Evolutionary conservation across 2,113 vertebrate genomes (phyloP).

Genomic region (Ascaphus truei): DNA sequence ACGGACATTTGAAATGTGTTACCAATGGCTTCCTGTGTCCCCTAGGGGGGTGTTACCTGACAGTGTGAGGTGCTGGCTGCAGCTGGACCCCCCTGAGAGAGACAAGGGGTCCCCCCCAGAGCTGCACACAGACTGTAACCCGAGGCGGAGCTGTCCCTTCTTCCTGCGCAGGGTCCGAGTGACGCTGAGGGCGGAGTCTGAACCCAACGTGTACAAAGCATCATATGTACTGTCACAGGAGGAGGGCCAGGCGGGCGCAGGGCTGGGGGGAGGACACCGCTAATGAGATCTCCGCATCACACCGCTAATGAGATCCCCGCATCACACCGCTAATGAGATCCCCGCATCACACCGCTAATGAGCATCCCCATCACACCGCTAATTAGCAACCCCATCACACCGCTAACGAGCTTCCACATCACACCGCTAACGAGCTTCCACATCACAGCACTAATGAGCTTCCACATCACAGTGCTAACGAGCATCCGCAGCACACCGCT

Average conservation of each 20-base stretch:
- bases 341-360: background rate
- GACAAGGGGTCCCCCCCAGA: conserved; percentile 24
- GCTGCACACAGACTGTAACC: conserved; percentile 32
- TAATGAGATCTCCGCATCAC: background rate
- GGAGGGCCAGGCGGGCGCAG: conserved; percentile 47
- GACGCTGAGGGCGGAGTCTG: conserved; percentile 22
- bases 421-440: no score
- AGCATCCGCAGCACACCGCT: background rate
- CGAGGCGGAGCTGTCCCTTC: conserved; percentile 53
- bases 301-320: background rate
- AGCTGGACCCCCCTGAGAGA: background rate
- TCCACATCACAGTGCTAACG: background rate
- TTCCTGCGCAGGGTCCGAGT: conserved; percentile 55
- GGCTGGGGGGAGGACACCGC: background rate
- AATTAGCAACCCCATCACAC: no score
- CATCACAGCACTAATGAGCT: background rate
- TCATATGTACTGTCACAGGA: conserved; percentile 62
- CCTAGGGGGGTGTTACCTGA: conserved; percentile 32
- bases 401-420: no score
- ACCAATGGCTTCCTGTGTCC: no score
- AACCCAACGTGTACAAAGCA: conserved; percentile 33
- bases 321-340: background rate
- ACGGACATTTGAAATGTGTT: no score
- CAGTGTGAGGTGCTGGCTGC: background rate
- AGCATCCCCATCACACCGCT: no score